Evolutionary conservation across 30 jellyfish, hydroid and myxozoan genomes (phyloP).

Genomic region (Calvadosia cruxmelitensis): DNA sequence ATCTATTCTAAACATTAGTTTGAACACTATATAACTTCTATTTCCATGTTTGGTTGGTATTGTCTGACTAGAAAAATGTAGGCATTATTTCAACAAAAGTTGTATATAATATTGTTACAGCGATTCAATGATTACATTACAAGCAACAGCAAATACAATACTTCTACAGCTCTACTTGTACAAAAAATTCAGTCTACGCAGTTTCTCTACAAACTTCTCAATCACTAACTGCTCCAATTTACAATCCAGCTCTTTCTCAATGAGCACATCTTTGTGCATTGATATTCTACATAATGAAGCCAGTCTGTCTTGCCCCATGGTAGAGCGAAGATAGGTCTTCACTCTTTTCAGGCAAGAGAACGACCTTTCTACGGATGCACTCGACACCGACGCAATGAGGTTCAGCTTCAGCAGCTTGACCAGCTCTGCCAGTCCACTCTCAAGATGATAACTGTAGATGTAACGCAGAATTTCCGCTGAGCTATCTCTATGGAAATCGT

Average conservation of each 20-base stretch:
- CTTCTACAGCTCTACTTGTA: too few species aligned
- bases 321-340: slow-evolving; percentile 21
- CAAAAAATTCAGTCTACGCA: slow-evolving; percentile 10
- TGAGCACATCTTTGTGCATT: slow-evolving; percentile 13
- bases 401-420: slow-evolving; percentile 11
- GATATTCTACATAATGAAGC: slow-evolving; percentile 22
- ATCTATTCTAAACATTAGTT: too few species aligned
- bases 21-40: too few species aligned
- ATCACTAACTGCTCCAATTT: background rate
- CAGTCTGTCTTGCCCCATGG: slow-evolving; percentile 39
- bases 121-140: too few species aligned
- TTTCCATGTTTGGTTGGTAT: too few species aligned
- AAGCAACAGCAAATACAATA: too few species aligned
- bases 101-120: too few species aligned
- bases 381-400: slow-evolving; percentile 6
- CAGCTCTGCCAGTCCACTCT: slow-evolving; percentile 15
- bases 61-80: too few species aligned
- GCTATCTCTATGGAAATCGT: slow-evolving; percentile 8
- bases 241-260: slow-evolving; percentile 1
- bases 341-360: slow-evolving; percentile 22
- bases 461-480: slow-evolving; percentile 2
- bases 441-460: background rate
- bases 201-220: slow-evolving; percentile 18
- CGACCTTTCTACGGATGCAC: slow-evolving; percentile 34
- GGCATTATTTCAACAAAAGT: too few species aligned